Evolutionary conservation across 2,797 vertebrate genomes (phyloP), one percentile per base, ranked within the genome.

Genomic region (Muscicapa striata): DNA sequence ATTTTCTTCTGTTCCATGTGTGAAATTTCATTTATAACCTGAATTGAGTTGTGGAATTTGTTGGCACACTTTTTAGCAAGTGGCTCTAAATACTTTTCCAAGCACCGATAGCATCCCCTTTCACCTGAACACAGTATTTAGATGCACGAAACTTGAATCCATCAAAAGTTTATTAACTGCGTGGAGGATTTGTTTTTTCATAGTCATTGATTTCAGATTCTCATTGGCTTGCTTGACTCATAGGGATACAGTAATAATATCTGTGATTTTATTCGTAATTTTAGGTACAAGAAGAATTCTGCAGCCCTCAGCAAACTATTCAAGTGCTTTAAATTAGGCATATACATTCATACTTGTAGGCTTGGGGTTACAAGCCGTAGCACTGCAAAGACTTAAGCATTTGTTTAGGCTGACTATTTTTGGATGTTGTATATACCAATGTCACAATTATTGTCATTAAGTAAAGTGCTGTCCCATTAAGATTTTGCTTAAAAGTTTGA

Each of bases 201-300:
- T 49, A 27, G 22, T 58, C 51, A 34, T 21, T 51, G 55, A 69
- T 80, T 91, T 92, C 58, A 63, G 29, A 67, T 78, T 86, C 26
- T 70, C 11, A 40, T 38, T 87, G 64, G 22, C 40, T 58, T 45
- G 12, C 40, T 62, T 81, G 43, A 27, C 46, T 62, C 26, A 24
- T 10, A 12, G 16, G 52, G 49, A 51, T 32, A n/a, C 26, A 49
- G 29, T 40, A 74, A 52, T 23, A 48, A 20, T 1, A 1, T 62
- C 64, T 63, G 38, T 81, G 69, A 78, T 89, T 78, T 86, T 63
- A 75, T 74, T 94, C 36, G 34, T 73, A 89, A 94, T 85, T 88
- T 89, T 85, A 91, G 52, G 36, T 77, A 74, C 79, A 48, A 36
- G 45, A 76, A n/a, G 34, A 75, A 66, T 52, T 91, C 75, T 73